Percentiles rank a stretch among this genome's conserved stretches.
These are phyloP conservation scores for Tinea semifulvella DNA, from an alignment of 2,888 invertebrate genomes.

Conservation along the genomic window DNA sequence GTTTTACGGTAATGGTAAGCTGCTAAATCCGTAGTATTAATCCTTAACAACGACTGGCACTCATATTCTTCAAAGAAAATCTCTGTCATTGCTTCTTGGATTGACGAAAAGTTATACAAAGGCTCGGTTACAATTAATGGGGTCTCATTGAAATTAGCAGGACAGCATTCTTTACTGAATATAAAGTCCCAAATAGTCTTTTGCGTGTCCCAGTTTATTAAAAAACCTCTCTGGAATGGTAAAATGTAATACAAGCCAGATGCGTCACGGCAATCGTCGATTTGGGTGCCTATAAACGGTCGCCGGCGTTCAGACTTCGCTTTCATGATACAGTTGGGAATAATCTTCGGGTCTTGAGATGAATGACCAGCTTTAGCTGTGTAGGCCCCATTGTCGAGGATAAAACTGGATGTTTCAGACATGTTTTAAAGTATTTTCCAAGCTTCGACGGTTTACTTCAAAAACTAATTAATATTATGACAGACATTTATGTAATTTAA, in stretches of 20 bases:
- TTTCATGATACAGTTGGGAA: conserved; percentile 98
- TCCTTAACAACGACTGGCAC: conserved; percentile 81
- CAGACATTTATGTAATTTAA: too few relatives aligned
- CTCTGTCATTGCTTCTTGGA: conserved; percentile 94
- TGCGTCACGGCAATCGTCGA: conserved; percentile 95
- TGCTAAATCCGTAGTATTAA: conserved; percentile 83
- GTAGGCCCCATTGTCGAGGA: conserved; percentile 91
- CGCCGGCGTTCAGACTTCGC: conserved; percentile 95
- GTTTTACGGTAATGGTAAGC: conserved; percentile 71
- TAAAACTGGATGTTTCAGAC: conserved; percentile 62
- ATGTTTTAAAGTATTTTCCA: too few relatives aligned
- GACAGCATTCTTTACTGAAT: conserved; percentile 86
- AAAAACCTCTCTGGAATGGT: conserved; percentile 94
- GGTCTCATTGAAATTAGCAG: conserved; percentile 79
- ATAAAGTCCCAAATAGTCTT: conserved; percentile 96
- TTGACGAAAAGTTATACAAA: conserved; percentile 88
- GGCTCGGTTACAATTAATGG: conserved; percentile 93
- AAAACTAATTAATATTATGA: too few relatives aligned
- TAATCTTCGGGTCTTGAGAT: conserved; percentile 72
- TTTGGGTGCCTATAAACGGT: conserved; percentile 90
- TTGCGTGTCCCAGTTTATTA: conserved; percentile 96
- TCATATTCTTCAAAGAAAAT: conserved; percentile 98
- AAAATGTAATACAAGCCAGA: conserved; percentile 94
- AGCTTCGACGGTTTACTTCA: too few relatives aligned
- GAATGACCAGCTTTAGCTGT: conserved; percentile 87